A percentile compares a stretch with the other conserved stretches of the same genome.
Evolutionary conservation across 2,797 vertebrate species (phyloP).

Genomic region (Salmo trutta): DNA sequence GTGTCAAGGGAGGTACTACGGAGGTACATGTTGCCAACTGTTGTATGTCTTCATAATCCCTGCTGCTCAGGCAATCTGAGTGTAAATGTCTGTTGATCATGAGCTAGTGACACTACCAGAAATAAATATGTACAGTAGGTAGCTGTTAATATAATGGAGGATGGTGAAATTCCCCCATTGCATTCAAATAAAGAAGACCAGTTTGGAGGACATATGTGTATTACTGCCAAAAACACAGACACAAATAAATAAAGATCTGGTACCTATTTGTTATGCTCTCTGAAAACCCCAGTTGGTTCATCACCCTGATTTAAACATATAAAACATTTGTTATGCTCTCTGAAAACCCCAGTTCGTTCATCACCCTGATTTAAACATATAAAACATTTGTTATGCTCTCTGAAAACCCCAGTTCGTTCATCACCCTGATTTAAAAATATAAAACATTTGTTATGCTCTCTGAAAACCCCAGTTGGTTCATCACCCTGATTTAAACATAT

Average conservation of each 20-base stretch:
- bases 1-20: slow-evolving; percentile 56
- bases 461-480: not conserved
- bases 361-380: slow-evolving; percentile 2
- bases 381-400: too few species aligned
- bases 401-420: too few species aligned
- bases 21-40: slow-evolving; percentile 45
- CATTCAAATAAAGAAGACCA: not conserved
- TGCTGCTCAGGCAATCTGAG: slow-evolving; percentile 30
- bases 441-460: not conserved
- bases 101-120: slow-evolving; percentile 21
- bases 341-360: too few species aligned
- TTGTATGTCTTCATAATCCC: slow-evolving; percentile 55
- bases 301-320: slow-evolving; percentile 2
- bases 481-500: slow-evolving; percentile 2
- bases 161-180: not conserved
- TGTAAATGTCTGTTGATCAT: slow-evolving; percentile 26
- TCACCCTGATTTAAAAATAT: slow-evolving; percentile 1
- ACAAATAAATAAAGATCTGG: not conserved
- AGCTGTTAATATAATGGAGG: slow-evolving; percentile 15
- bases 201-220: not conserved
- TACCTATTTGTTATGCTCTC: not conserved
- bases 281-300: not conserved
- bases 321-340: too few species aligned
- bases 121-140: slow-evolving; percentile 19
- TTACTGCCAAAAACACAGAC: not conserved